phyloP scores from a whole-genome alignment of 2,797 vertebrate species.

The Dryobates pubescens region DNA sequence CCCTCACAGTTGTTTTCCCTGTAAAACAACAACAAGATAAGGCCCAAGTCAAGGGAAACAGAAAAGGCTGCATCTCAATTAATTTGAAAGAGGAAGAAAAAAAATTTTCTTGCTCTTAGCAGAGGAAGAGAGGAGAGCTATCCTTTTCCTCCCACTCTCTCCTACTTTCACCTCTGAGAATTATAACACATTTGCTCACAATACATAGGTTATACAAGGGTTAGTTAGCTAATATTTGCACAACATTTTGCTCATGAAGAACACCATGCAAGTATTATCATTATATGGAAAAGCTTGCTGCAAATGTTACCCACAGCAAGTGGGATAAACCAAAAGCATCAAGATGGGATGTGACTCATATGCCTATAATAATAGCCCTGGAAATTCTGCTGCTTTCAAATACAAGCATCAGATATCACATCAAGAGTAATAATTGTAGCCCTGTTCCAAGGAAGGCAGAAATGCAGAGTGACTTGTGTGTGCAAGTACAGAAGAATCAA shows the following conservation, averaged over 20 bases:
- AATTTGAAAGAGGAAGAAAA: background rate
- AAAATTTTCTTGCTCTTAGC: background rate
- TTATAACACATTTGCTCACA: background rate
- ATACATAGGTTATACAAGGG: background rate
- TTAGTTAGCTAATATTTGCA: background rate
- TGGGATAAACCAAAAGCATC: background rate
- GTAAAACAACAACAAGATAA: background rate
- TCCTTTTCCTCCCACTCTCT: background rate
- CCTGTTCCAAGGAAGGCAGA: background rate
- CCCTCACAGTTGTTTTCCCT: background rate
- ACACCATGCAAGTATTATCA: background rate
- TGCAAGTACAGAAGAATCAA: background rate
- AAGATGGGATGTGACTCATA: slow-evolving; percentile 32
- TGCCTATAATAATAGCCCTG: background rate
- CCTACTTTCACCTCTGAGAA: background rate
- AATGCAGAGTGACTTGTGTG: background rate
- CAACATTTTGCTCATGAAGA: background rate
- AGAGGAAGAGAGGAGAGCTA: background rate
- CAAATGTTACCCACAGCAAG: background rate
- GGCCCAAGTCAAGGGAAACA: background rate
- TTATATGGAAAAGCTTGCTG: background rate
- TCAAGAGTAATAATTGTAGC: slow-evolving; percentile 35
- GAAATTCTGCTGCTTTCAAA: slow-evolving; percentile 39
- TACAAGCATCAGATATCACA: slow-evolving; percentile 15
- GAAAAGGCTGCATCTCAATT: accelerated